These are phyloP conservation scores for Mionectes macconnelli DNA, from an alignment of 2,113 vertebrate genomes.

Conservation along the genomic window DNA sequence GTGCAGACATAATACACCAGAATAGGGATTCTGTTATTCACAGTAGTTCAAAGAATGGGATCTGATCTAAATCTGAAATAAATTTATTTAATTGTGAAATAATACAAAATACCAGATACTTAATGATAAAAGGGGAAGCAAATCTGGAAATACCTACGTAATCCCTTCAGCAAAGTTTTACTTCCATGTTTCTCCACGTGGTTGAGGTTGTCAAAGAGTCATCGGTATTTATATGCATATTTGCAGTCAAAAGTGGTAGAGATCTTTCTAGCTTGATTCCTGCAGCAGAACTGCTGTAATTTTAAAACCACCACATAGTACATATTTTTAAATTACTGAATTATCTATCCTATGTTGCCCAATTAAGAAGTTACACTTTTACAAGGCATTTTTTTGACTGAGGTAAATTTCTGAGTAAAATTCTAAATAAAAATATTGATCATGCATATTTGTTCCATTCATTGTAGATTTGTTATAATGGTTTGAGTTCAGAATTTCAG, in stretches of 20 bases:
- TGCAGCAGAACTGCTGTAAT: neutral
- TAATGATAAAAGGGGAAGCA: neutral
- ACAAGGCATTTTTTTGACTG: neutral
- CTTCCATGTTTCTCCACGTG: neutral
- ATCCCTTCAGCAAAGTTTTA: neutral
- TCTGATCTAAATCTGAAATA: neutral
- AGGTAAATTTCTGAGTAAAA: neutral
- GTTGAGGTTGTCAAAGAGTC: neutral
- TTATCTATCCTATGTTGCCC: neutral
- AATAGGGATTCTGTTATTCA: neutral
- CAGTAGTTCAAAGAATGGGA: neutral
- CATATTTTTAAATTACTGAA: neutral
- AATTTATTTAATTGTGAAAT: neutral
- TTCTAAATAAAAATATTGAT: neutral
- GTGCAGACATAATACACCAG: rapidly evolving
- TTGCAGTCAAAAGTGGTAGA: neutral
- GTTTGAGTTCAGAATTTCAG: neutral
- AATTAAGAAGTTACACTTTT: neutral
- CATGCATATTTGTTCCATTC: neutral
- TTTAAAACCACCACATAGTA: neutral
- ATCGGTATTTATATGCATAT: neutral
- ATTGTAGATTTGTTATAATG: neutral
- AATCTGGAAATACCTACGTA: neutral
- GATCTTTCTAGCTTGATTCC: neutral
- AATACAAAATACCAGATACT: neutral